Conservation (phyloP, 1,140 invertebrate genomes). For the Scaptomyza pallida region DNA sequence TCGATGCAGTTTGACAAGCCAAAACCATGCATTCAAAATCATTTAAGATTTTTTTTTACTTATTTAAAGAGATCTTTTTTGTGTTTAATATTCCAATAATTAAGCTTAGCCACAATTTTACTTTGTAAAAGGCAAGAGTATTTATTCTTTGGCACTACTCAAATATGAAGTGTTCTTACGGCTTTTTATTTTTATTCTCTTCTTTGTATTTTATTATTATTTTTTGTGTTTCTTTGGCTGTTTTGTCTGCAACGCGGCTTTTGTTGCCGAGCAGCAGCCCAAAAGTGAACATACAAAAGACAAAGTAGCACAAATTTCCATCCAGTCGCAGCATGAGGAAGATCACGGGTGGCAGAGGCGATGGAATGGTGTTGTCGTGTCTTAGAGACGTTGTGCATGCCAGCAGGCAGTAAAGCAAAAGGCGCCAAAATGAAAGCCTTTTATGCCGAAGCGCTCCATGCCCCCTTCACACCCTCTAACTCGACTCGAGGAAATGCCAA, state of each 20-base stretch:
- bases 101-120: neutral
- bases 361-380: constrained; percentile 23
- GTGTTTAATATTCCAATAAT: no score
- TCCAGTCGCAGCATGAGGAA: constrained; percentile 20
- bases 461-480: neutral
- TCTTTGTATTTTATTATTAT: constrained; percentile 10
- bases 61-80: no score
- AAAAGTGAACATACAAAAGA: constrained; percentile 74
- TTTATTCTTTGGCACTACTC: neutral
- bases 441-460: constrained; percentile 4
- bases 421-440: constrained; percentile 73
- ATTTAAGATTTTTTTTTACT: no score
- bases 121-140: neutral
- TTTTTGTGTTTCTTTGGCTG: neutral
- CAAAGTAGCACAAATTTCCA: constrained; percentile 79
- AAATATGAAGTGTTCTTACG: neutral
- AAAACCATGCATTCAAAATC: no score
- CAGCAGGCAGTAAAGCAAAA: constrained; percentile 68
- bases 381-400: constrained; percentile 70
- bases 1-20: neutral
- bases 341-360: constrained; percentile 2
- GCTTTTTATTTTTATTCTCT: neutral
- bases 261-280: constrained; percentile 53
- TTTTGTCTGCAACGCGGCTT: constrained; percentile 34
- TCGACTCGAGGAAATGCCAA: constrained; percentile 51